Base-by-base conservation (phyloP, 2,113 vertebrate genomes). In the Corydoras sp. region DNA sequence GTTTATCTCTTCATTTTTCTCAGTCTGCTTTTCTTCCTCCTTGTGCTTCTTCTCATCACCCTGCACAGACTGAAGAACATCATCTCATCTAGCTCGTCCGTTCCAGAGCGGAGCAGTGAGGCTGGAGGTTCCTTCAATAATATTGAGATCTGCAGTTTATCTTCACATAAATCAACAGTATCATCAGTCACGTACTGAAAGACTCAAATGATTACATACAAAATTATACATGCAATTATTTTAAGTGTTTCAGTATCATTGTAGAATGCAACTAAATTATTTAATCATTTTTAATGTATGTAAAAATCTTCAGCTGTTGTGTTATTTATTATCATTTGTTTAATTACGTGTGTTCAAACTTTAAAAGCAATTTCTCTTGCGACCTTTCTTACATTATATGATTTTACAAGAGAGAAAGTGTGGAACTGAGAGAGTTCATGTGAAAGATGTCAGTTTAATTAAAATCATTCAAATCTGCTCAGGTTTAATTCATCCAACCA, bases 61-160 rank as follows among this genome's bases (percentile, higher is more conserved):
- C 94, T 99, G 70, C 93, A 98, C 86, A 90, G 95, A 89, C 93
- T 99, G 78, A 98, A 96, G 85, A 99, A 99, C 75, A 93, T 97
- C 58, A 95, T 98, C 85, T 93, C 93, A 56, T 97, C 95, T 67
- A 95, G 93, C 30, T 93, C 95, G 5, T 92, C 96, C 0, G 91
- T 92, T 73, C 94, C 94, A 0, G 95, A 98, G 83, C 93, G 92
- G 68, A 89, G 87, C 13, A 96, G 95, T 13, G 95, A 95, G 55
- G 91, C 89, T 18, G 94, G 93, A n/a, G 95, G 95, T 83, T 96
- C 95, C 3, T 97, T 96, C 87, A 97, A 95, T 83, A 97, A 97
- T 82, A 91, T 98, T 89, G 96, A 99, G 88, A 95, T 98, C 84
- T 95, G 95, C 56, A 98, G 95, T 67, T 89, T 98, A 83, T 95